Percentiles rank a stretch among this genome's conserved stretches.
Conservation (phyloP, 2,113 vertebrate species). For the Carlito syrichta region DNA sequence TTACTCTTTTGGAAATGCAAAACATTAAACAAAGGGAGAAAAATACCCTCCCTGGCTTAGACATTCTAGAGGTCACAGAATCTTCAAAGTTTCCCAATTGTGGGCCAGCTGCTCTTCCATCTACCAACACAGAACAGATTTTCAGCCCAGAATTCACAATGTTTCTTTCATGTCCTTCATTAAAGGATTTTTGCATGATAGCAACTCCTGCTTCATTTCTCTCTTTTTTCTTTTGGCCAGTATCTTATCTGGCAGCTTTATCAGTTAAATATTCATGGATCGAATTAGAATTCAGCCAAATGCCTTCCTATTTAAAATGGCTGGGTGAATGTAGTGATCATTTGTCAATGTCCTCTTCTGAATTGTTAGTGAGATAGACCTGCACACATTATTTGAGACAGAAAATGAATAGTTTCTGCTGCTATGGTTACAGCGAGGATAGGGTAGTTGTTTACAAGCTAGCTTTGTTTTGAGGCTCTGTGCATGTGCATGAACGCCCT, state of each 20-base stretch:
- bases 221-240: slow-evolving; percentile 59
- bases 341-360: slow-evolving; percentile 83
- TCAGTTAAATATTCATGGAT: slow-evolving; percentile 76
- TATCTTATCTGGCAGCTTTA: slow-evolving; percentile 72
- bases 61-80: slow-evolving; percentile 21
- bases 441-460: slow-evolving; percentile 76
- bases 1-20: slow-evolving; percentile 7
- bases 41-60: background rate
- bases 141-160: slow-evolving; percentile 43
- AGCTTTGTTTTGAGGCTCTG: slow-evolving; percentile 72
- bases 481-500: background rate
- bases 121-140: slow-evolving; percentile 43
- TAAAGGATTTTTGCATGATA: slow-evolving; percentile 71
- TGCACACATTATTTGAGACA: slow-evolving; percentile 78
- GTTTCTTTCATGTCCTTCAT: slow-evolving; percentile 72
- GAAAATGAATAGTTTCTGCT: slow-evolving; percentile 83
- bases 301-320: slow-evolving; percentile 82
- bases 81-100: slow-evolving; percentile 38
- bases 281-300: slow-evolving; percentile 84
- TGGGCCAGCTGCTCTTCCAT: slow-evolving; percentile 52
- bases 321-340: slow-evolving; percentile 80
- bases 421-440: slow-evolving; percentile 79
- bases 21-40: slow-evolving; percentile 27
- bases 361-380: slow-evolving; percentile 82
- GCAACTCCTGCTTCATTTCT: slow-evolving; percentile 69